Base-by-base conservation (phyloP, 2,113 vertebrate genomes). In the Aspiorhynchus laticeps region DNA sequence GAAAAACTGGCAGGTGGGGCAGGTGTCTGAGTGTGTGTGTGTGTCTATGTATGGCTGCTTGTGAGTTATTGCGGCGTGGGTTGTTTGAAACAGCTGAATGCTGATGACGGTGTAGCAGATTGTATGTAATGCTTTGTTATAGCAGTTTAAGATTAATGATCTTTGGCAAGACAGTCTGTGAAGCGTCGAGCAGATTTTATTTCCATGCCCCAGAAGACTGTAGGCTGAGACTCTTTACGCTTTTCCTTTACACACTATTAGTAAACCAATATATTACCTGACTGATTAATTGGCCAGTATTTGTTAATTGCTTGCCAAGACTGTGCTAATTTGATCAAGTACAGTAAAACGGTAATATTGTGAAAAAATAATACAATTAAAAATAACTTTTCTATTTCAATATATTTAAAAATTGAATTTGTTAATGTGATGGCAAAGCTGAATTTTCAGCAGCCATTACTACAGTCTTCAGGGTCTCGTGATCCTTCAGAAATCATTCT, bases 1-100 rank as follows among this genome's bases (percentile, higher is more conserved):
- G 77, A 92, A 86, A 91, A 91, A 86, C 89, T 90, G 91, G 67
- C 91, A 56, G 63, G 48, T 82, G 48, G 63, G 86, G 86, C 92
- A 93, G 91, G 91, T 94, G 93, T 88, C 77, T 77, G 84, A 79
- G 78, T 80, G 75, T 51, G 21, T 11, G 26, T 51, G 74, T 86
- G 15, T 86, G 51, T 86, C 21, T 36, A 84, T 36, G 38, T 83
- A 15, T 74, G 36, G 21, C 80, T 77, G 71, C 82, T 28, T 41
- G 73, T 33, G 71, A 69, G 74, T 43, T 82, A 46, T 46, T 83
- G 41, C 2, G 24, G 33, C 4, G 12, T 80, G 24, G 33, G 56
- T 43, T 80, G 56, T 80, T 80, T 80, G 79, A 80, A 63, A 80
- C 36, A 26, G 56, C 79, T 80, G 56, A 80, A 61, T 63, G 79